These are phyloP conservation scores for Probaryconus sp. DNA, from an alignment of 1,140 invertebrate species.

Conservation along the genomic window DNA sequence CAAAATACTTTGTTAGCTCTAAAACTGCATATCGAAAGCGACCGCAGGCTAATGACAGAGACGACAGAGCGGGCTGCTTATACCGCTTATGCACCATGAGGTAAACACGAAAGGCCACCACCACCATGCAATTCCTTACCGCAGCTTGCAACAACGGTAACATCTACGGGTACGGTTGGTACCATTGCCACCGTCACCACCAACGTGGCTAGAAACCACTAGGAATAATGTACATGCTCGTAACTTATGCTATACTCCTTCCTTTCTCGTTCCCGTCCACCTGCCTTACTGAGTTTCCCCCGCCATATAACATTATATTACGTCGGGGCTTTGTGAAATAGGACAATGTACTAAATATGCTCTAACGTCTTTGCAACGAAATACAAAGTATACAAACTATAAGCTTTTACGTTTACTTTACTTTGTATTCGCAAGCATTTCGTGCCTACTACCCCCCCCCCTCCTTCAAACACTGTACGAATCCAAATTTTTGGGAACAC, in stretches of 20 bases:
- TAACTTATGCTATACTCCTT: slow-evolving; percentile 60
- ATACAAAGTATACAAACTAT: slow-evolving; percentile 57
- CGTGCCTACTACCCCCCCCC: slow-evolving; percentile 18
- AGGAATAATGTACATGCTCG: slow-evolving; percentile 66
- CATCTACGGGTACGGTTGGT: slow-evolving; percentile 46
- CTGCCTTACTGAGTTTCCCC: slow-evolving; percentile 29
- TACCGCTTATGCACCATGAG: slow-evolving; percentile 38
- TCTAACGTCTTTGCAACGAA: slow-evolving; percentile 44
- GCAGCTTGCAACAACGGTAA: slow-evolving; percentile 51
- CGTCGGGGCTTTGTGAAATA: slow-evolving; percentile 65
- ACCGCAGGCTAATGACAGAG: slow-evolving; percentile 53
- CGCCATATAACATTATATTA: slow-evolving; percentile 65
- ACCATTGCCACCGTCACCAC: slow-evolving; percentile 58
- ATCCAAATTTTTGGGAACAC: slow-evolving; percentile 9
- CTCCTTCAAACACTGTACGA: slow-evolving; percentile 35
- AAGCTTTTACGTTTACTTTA: slow-evolving; percentile 33
- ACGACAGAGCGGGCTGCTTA: slow-evolving; percentile 35
- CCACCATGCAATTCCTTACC: slow-evolving; percentile 62
- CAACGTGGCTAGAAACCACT: slow-evolving; percentile 58
- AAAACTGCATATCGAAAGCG: slow-evolving; percentile 18
- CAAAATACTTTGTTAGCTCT: slow-evolving; percentile 20
- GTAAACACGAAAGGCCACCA: slow-evolving; percentile 49
- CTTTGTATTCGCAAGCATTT: slow-evolving; percentile 37
- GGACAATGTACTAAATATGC: slow-evolving; percentile 70
- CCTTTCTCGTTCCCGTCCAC: slow-evolving; percentile 40